Base-by-base conservation (phyloP, 2,113 vertebrate genomes). In the Acanthochromis polyacanthus region DNA sequence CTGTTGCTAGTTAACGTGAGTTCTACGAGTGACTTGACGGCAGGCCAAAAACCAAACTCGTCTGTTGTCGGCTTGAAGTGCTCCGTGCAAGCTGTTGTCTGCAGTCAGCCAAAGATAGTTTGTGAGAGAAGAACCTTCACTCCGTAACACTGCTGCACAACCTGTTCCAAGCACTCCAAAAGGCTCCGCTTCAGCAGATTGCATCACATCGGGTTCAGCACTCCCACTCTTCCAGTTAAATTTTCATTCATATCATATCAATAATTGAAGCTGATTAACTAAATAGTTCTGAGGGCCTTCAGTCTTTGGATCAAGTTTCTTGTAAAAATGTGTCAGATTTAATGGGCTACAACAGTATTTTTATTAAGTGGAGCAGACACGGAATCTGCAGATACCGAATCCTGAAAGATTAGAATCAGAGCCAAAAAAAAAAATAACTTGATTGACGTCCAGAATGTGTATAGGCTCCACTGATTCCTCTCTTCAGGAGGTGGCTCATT, bases 91-190 rank as follows among this genome's bases (percentile, higher is more conserved):
- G 51, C 61, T 74, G 32, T 56, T 55, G 23, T 38, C 71, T 53
- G 16, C 50, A 73, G 59, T 22, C 63, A 25, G 20, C 19, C 17
- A 67, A 51, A 32, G n/a, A 76, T 5, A 25, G 52, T 68, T 67
- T 28, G 55, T 17, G 20, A 66, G 20, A 45, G 46, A 50, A 58
- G 43, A 51, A 52, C 36, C 56, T 67, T 19, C 52, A 25, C 28
- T 58, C 53, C 10, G 50, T 38, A 53, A 17, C 64, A 52, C 48
- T 51, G 46, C 46, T 23, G 8, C 25, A 61, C 46, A 72, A n/a
- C 60, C 56, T 75, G 72, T 50, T 75, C 52, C 61, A 58, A 17
- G 11, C 36, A 55, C 19, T 63, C 36, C 36, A 45, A 36, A 40
- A 58, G 43, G 32, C 62, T 61, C 14, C n/a, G 25, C 46, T 61